phyloP scores from a whole-genome alignment of 2,797 vertebrate species.

The Scolopax bukidnonensis region DNA sequence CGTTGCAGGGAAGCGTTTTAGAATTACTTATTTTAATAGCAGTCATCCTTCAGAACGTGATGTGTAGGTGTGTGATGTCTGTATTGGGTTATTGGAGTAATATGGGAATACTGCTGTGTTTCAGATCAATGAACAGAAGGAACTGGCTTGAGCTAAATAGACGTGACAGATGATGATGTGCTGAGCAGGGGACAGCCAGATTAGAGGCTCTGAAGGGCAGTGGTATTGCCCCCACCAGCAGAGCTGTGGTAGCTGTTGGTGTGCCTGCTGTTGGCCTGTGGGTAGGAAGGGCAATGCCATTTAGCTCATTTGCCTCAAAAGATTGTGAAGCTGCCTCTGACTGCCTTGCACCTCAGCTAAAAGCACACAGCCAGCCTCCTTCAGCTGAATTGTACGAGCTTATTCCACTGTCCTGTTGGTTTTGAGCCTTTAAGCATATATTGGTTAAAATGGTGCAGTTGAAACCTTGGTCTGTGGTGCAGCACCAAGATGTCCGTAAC shows the following conservation, averaged over 20 bases:
- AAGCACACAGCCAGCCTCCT: not conserved
- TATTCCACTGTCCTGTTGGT: not conserved
- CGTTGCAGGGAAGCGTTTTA: not conserved
- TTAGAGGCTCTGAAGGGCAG: not conserved
- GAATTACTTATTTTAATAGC: not conserved
- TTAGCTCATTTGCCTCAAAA: not conserved
- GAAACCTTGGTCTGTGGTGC: not conserved
- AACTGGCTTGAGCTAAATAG: not conserved
- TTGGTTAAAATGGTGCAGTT: not conserved
- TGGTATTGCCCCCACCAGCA: not conserved
- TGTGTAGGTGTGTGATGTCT: not conserved
- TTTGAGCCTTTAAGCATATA: not conserved
- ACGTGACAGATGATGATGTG: not conserved
- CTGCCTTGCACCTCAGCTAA: not conserved
- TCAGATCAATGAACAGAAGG: not conserved
- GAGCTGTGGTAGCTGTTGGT: rapidly evolving
- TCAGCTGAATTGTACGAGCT: not conserved
- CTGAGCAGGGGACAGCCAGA: not conserved
- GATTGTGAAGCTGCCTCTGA: not conserved
- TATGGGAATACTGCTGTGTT: rapidly evolving
- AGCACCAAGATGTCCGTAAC: rapidly evolving
- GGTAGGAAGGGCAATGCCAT: not conserved
- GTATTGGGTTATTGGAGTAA: not conserved
- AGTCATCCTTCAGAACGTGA: not conserved
- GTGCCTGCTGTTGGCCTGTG: rapidly evolving